phyloP scores from a whole-genome alignment of 2,797 vertebrate genomes.

The Sebastes hubbsi region DNA sequence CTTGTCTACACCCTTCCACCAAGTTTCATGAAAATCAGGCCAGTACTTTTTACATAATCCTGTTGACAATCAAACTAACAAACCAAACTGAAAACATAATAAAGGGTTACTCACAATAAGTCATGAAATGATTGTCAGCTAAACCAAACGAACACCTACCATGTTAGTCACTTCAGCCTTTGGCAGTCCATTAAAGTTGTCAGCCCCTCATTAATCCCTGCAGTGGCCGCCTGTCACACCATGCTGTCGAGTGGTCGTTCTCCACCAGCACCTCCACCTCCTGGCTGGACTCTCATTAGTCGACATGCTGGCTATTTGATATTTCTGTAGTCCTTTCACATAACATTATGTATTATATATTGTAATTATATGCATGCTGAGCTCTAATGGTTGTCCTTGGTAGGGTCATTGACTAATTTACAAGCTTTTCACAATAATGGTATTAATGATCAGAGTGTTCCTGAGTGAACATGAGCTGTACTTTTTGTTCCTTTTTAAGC shows the following conservation, averaged over 20 bases:
- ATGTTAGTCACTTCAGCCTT: not conserved
- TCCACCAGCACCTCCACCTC: not conserved
- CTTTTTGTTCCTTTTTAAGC: not conserved
- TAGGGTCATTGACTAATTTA: not conserved
- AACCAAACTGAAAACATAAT: not conserved
- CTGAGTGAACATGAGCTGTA: not conserved
- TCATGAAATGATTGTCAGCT: not conserved
- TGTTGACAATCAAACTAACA: no score
- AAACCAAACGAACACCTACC: not conserved
- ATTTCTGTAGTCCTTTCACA: not conserved
- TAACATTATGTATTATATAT: not conserved
- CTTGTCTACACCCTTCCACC: not conserved
- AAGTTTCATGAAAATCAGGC: not conserved
- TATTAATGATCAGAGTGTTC: not conserved
- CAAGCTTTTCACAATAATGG: not conserved
- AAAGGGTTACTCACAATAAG: not conserved
- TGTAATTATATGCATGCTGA: not conserved
- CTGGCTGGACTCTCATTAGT: not conserved
- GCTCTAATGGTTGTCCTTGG: not conserved
- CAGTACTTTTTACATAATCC: not conserved
- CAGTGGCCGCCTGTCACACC: not conserved
- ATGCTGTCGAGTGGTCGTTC: not conserved
- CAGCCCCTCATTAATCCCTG: conserved; percentile 8
- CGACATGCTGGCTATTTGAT: not conserved
- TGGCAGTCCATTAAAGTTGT: not conserved